These are phyloP conservation scores for Drosophila littoralis DNA, from an alignment of 1,140 invertebrate species.

Conservation along the genomic window DNA sequence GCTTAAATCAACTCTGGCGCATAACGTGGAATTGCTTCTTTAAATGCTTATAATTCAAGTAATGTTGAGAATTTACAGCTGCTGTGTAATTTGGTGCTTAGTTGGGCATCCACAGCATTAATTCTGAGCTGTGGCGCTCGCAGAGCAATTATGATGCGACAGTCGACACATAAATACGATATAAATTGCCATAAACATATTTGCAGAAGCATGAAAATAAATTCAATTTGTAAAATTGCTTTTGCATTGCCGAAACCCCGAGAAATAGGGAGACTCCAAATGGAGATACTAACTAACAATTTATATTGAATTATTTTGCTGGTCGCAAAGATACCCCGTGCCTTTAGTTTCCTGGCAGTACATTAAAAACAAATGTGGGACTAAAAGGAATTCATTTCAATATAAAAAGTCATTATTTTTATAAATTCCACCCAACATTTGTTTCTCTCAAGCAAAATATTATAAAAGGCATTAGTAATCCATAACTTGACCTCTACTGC, in stretches of 20 bases:
- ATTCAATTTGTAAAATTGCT: constrained; percentile 81
- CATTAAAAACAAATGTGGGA: too few relatives aligned
- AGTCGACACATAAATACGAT: constrained; percentile 44
- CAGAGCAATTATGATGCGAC: constrained; percentile 62
- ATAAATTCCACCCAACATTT: too few relatives aligned
- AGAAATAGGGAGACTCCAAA: constrained; percentile 1
- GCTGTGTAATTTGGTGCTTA: constrained; percentile 53
- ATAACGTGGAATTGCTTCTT: constrained; percentile 24
- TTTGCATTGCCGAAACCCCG: constrained; percentile 48
- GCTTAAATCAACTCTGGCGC: neutral
- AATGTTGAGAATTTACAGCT: constrained; percentile 47
- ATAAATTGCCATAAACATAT: constrained; percentile 77
- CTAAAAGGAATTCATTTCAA: too few relatives aligned
- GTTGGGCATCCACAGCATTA: constrained; percentile 57
- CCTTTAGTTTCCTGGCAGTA: too few relatives aligned
- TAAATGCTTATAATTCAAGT: constrained; percentile 22
- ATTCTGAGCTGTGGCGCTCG: constrained; percentile 22
- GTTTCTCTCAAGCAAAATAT: too few relatives aligned
- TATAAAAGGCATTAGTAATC: too few relatives aligned
- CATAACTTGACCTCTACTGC: too few relatives aligned
- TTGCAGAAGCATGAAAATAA: constrained; percentile 68
- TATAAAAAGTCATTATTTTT: too few relatives aligned
- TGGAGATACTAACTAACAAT: neutral
- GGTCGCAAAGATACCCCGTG: neutral
- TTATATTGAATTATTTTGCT: neutral